Conservation (phyloP, 2,888 invertebrate species). For the Polyploca ridens region DNA sequence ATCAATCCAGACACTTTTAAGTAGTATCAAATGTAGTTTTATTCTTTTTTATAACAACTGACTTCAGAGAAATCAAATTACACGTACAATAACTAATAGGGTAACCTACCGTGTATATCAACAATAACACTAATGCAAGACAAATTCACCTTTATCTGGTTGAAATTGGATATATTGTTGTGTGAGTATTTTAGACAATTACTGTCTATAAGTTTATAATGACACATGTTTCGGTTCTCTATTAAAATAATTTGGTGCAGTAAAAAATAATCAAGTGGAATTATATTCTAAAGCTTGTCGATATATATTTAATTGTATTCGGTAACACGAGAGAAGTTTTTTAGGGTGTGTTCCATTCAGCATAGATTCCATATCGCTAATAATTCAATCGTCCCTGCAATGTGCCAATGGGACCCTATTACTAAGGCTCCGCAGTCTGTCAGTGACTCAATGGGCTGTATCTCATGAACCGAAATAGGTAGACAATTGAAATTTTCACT, state of each 20-base stretch:
- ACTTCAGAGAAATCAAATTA: constrained; percentile 7
- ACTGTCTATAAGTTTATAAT: neutral
- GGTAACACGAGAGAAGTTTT: no score
- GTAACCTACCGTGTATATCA: neutral
- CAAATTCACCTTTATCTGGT: neutral
- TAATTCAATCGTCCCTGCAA: no score
- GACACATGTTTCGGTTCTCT: neutral
- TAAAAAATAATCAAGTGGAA: constrained; percentile 12
- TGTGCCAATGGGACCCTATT: no score
- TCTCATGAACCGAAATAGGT: no score
- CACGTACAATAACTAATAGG: neutral
- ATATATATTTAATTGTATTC: neutral
- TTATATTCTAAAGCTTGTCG: neutral
- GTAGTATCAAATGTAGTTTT: neutral
- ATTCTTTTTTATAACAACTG: neutral
- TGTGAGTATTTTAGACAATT: no score
- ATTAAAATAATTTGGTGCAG: constrained; percentile 7
- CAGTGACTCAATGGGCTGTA: no score
- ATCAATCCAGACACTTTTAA: no score
- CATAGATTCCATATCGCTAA: no score
- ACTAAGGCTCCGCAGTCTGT: no score
- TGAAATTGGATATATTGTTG: neutral
- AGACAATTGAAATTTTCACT: no score
- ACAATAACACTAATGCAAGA: neutral
- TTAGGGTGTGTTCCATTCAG: no score